phyloP scores from a whole-genome alignment of 2,797 vertebrate genomes.

The Fistularia tabacaria region DNA sequence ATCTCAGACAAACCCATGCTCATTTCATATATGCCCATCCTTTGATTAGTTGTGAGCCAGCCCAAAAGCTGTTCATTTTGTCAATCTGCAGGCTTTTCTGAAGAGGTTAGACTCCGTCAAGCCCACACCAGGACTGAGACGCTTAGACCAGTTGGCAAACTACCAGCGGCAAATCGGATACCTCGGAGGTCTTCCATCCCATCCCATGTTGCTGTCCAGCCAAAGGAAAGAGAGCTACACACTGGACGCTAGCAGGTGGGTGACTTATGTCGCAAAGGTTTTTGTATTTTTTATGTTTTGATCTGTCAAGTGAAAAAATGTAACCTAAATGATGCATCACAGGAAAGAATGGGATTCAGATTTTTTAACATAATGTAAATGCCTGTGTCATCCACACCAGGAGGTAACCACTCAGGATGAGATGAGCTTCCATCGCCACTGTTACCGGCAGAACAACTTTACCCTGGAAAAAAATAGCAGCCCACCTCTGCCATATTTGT shows the following conservation, averaged over 20 bases:
- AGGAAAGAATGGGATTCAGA: too few species aligned
- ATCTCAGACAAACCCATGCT: not conserved
- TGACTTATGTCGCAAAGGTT: not conserved
- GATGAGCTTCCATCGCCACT: constrained; percentile 39
- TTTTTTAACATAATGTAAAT: too few species aligned
- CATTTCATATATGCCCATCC: not conserved
- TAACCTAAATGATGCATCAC: too few species aligned
- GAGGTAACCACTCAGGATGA: constrained; percentile 70
- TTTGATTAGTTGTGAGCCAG: constrained; percentile 37
- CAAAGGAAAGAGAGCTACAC: constrained; percentile 21
- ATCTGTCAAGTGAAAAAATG: not conserved
- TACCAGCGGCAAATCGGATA: constrained; percentile 83
- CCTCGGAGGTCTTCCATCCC: constrained; percentile 52
- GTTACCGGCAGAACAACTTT: constrained; percentile 37
- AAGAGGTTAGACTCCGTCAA: constrained; percentile 89
- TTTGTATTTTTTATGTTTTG: not conserved
- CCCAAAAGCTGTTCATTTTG: not conserved
- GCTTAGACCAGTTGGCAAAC: constrained; percentile 85
- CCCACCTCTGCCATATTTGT: constrained; percentile 75
- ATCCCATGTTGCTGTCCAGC: constrained; percentile 28
- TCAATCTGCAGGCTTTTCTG: constrained; percentile 80
- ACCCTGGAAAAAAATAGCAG: constrained; percentile 60
- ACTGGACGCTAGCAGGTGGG: constrained; percentile 49
- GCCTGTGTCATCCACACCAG: constrained; percentile 20
- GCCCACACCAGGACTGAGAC: constrained; percentile 83